Base-by-base conservation (phyloP, 2,113 vertebrate genomes). In the Calyptommatus sinebrachiatus region DNA sequence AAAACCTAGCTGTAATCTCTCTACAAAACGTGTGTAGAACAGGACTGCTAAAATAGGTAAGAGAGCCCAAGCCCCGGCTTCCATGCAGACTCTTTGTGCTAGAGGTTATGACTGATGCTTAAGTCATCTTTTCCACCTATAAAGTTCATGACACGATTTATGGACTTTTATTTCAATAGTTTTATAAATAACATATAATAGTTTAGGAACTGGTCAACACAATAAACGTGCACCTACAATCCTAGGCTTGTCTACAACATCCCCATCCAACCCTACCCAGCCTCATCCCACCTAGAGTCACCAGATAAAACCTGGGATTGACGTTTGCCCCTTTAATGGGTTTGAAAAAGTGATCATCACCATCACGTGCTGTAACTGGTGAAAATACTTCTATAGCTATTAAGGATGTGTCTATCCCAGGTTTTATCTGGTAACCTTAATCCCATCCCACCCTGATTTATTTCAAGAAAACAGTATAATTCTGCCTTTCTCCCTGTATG, bases 131-230 rank as follows among this genome's bases (percentile, higher is more conserved):
- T 87, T 79, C 89, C 84, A 84, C 78, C 82, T 85, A 80, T 86
- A 82, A 77, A 70, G 82, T 85, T 83, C 88, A 68, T 18, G 60
- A 71, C 45, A 80, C 76, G 45, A n/a, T 88, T 83, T 35, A 26
- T 90, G 85, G 91, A 91, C 93, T 85, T 41, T 73, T 86, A 29
- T 73, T 90, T 83, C 92, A 83, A 89, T 92, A 85, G 82, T 89
- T 90, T 82, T 88, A 90, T 90, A 92, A 88, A 89, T 86, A 77
- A 71, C 87, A 90, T 89, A 88, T 89, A 84, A 86, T 41, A 88
- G 74, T 0, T 14, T 62, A 76, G 74, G 86, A 83, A 66, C 79
- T 22, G 79, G 85, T 86, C 85, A 88, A 88, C 89, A 87, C 85
- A 90, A 89, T 79, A 1, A 89, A 74, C 69, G 57, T 89, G 87